Evolutionary conservation across 1,140 invertebrate species (phyloP).

Genomic region (Cheumatopsyche charites): DNA sequence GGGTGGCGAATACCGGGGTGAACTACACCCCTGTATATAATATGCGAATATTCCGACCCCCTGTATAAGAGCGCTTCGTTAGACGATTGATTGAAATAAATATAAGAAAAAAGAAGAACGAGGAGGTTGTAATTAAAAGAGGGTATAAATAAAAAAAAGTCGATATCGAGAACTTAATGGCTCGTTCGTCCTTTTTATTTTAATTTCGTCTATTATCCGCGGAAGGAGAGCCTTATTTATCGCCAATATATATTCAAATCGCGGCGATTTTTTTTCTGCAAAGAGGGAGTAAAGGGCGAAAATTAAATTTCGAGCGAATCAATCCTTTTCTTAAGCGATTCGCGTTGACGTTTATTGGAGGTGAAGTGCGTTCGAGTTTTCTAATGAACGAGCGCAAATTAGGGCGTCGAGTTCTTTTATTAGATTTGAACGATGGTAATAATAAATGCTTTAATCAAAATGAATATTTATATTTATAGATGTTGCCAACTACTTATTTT

Average conservation of each 20-base stretch:
- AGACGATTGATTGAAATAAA: conserved; percentile 20
- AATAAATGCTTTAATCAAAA: too few species aligned
- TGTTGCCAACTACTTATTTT: too few species aligned
- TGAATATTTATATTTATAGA: too few species aligned
- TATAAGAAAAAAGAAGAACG: conserved; percentile 4
- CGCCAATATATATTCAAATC: conserved; percentile 28
- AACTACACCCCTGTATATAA: not conserved
- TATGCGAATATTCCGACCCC: not conserved
- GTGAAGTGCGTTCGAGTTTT: not conserved
- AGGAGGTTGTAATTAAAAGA: conserved; percentile 8
- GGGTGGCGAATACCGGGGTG: not conserved
- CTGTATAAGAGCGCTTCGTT: conserved; percentile 7
- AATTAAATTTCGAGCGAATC: conserved; percentile 16
- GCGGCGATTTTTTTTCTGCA: conserved; percentile 1
- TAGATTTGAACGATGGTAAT: too few species aligned
- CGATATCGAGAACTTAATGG: not conserved
- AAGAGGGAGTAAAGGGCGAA: not conserved
- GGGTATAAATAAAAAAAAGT: too few species aligned
- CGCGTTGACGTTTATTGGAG: not conserved
- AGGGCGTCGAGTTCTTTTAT: too few species aligned
- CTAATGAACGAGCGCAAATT: not conserved
- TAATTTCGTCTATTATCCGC: not conserved
- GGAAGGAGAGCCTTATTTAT: conserved; percentile 6
- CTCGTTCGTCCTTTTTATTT: not conserved
- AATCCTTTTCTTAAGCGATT: not conserved